Percentiles rank a stretch among this genome's conserved stretches.
Evolutionary conservation across 2,113 vertebrate species (phyloP).

Genomic region (Genyomyrus donnyi): DNA sequence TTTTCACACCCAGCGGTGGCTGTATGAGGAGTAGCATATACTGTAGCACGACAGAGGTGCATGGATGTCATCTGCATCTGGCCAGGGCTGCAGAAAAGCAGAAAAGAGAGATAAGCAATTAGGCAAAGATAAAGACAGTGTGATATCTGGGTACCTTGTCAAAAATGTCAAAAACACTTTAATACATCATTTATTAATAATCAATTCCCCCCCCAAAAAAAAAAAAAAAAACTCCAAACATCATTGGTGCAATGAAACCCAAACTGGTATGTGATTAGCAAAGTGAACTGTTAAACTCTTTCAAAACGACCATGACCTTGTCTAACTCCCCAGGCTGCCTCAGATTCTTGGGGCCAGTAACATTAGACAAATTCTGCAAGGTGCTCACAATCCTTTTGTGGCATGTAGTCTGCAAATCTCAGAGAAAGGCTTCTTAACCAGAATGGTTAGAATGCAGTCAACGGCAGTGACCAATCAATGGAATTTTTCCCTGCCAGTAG

Average conservation of each 20-base stretch:
- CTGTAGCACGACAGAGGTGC: not conserved
- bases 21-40: not conserved
- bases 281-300: constrained; percentile 51
- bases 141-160: not conserved
- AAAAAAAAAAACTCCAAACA: no score
- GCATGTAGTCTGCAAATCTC: constrained; percentile 44
- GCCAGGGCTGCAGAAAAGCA: not conserved
- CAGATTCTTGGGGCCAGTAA: constrained; percentile 58
- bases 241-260: constrained; percentile 32
- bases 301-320: constrained; percentile 51
- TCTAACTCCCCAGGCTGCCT: constrained; percentile 48
- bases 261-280: constrained; percentile 52
- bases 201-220: not conserved
- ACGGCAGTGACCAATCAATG: constrained; percentile 50
- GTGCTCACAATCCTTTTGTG: constrained; percentile 50
- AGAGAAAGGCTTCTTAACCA: constrained; percentile 40
- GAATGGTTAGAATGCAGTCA: constrained; percentile 40
- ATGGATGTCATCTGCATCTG: not conserved
- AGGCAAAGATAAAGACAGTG: not conserved
- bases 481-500: constrained; percentile 42
- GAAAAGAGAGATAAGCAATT: not conserved
- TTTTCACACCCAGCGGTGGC: not conserved
- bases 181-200: not conserved
- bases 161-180: not conserved
- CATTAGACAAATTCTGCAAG: constrained; percentile 56